Evolutionary conservation across 2,888 invertebrate species (phyloP).

Genomic region (Leptinotarsa tumamoca): DNA sequence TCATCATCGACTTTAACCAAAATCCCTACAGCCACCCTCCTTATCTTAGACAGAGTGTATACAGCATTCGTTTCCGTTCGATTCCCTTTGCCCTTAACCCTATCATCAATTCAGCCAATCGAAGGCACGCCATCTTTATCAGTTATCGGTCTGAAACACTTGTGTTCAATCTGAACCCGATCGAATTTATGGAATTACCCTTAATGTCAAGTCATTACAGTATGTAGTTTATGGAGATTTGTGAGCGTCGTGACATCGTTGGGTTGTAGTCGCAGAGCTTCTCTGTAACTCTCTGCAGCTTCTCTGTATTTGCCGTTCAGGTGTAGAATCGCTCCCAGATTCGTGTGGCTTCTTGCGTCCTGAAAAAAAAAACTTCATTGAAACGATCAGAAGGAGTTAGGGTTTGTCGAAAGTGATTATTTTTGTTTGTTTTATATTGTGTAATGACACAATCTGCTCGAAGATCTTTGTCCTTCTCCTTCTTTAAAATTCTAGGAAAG

Average conservation of each 20-base stretch:
- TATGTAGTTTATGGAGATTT: slow-evolving; percentile 83
- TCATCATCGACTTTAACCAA: too few species aligned
- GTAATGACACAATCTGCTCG: too few species aligned
- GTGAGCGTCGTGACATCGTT: slow-evolving; percentile 89
- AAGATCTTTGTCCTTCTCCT: too few species aligned
- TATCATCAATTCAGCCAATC: slow-evolving; percentile 35
- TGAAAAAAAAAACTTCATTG: slow-evolving; percentile 58
- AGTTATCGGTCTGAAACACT: slow-evolving; percentile 41
- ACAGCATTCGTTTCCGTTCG: not conserved
- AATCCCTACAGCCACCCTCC: too few species aligned
- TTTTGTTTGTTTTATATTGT: too few species aligned
- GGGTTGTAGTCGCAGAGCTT: slow-evolving; percentile 88
- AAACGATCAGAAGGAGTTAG: not conserved
- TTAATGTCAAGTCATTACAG: slow-evolving; percentile 70
- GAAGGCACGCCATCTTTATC: slow-evolving; percentile 45
- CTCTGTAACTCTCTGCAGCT: slow-evolving; percentile 88
- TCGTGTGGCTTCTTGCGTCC: slow-evolving; percentile 92
- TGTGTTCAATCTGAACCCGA: slow-evolving; percentile 8
- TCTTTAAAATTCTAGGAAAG: too few species aligned
- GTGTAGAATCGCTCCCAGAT: slow-evolving; percentile 95
- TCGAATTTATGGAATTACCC: slow-evolving; percentile 10
- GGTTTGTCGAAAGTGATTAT: too few species aligned
- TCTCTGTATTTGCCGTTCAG: slow-evolving; percentile 90
- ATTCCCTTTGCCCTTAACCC: not conserved
- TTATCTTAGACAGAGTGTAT: too few species aligned